Evolutionary conservation across 2,888 invertebrate species (phyloP).

Genomic region (Embidobia sp.): DNA sequence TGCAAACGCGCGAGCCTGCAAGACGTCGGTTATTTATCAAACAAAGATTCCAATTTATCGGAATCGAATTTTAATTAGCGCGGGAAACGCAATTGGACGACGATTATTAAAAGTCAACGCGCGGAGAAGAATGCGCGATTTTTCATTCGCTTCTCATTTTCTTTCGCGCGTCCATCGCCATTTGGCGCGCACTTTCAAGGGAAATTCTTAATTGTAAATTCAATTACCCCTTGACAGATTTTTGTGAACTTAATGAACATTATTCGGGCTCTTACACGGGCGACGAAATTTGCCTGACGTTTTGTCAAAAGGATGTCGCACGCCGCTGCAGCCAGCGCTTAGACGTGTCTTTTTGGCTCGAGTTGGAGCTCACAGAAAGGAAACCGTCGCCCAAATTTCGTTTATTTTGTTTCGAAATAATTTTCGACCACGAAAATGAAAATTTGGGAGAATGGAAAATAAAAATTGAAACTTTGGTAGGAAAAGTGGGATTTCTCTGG

Average conservation of each 20-base stretch:
- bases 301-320: conserved; percentile 33
- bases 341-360: conserved; percentile 5
- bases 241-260: conserved; percentile 25
- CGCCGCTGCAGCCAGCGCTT: background rate
- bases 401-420: background rate
- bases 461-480: too few relatives aligned
- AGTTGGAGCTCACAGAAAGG: too few relatives aligned
- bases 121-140: conserved; percentile 1
- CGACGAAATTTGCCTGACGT: conserved; percentile 33
- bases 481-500: too few relatives aligned
- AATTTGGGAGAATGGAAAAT: too few relatives aligned
- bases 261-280: conserved; percentile 23
- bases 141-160: conserved; percentile 2
- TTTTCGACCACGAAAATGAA: too few relatives aligned
- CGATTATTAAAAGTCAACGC: conserved; percentile 1
- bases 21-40: conserved; percentile 3
- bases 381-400: too few relatives aligned
- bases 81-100: background rate
- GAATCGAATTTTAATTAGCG: conserved; percentile 20
- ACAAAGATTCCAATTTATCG: conserved; percentile 22
- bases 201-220: conserved; percentile 21
- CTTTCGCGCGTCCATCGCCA: background rate
- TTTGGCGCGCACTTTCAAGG: background rate
- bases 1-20: conserved; percentile 8
- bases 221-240: conserved; percentile 16